phyloP scores from a whole-genome alignment of 2,888 invertebrate genomes.

The Thera obeliscata region DNA sequence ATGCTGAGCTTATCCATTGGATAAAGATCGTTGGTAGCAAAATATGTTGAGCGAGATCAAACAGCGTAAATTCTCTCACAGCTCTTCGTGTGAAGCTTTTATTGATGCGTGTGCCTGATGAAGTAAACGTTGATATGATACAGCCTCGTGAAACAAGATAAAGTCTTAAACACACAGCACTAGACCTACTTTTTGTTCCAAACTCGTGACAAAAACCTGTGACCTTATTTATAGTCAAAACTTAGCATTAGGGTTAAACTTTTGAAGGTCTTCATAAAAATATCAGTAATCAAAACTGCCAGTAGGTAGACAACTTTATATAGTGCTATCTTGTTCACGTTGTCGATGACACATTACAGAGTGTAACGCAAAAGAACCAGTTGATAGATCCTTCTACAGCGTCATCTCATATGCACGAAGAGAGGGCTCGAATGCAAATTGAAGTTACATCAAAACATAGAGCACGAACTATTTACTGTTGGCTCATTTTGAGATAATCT shows the following conservation, averaged over 20 bases:
- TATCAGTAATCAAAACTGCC: no score
- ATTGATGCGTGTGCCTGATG: conserved; percentile 9
- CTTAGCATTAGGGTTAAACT: background rate
- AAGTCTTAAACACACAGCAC: background rate
- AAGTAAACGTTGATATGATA: conserved; percentile 1
- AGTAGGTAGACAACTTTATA: no score
- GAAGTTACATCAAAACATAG: background rate
- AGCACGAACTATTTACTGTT: conserved; percentile 8
- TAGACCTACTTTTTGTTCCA: conserved; percentile 1
- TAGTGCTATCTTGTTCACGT: no score
- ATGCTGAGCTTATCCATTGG: background rate
- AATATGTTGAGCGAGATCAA: background rate
- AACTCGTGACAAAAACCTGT: background rate
- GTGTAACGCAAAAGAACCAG: no score
- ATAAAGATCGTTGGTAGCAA: background rate
- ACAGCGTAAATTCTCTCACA: background rate
- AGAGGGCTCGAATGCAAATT: background rate
- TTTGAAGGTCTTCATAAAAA: no score
- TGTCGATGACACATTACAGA: no score
- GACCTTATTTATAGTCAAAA: background rate
- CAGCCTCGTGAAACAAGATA: conserved; percentile 7
- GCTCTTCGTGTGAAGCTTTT: conserved; percentile 1
- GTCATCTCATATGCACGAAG: background rate
- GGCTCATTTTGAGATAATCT: conserved; percentile 52
- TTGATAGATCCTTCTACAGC: no score